Evolutionary conservation across 2,888 invertebrate species (phyloP).

Genomic region (Leuctra nigra): DNA sequence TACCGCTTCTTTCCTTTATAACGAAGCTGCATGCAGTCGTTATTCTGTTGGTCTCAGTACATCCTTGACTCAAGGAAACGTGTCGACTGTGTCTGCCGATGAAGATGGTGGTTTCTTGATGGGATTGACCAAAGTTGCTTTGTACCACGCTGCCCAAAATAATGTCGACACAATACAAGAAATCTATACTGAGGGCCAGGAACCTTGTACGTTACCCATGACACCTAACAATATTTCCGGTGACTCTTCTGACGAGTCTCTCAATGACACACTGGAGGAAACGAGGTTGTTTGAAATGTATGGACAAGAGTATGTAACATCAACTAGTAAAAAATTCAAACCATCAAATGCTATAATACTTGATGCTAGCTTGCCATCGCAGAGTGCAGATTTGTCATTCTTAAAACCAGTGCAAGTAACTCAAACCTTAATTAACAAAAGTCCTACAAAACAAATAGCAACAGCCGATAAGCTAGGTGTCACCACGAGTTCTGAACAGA

Average conservation of each 20-base stretch:
- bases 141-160: neutral
- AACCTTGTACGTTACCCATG: neutral
- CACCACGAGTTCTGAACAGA: too few species aligned
- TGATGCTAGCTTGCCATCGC: too few species aligned
- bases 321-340: too few species aligned
- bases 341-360: too few species aligned
- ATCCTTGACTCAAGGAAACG: neutral
- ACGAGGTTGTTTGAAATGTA: neutral
- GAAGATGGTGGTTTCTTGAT: constrained; percentile 3
- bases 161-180: neutral
- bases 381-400: too few species aligned
- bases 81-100: constrained; percentile 6
- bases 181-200: neutral
- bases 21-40: too few species aligned
- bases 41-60: too few species aligned
- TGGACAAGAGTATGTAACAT: neutral
- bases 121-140: neutral
- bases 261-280: neutral
- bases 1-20: too few species aligned
- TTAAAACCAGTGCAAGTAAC: too few species aligned
- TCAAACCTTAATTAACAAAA: too few species aligned
- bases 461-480: too few species aligned
- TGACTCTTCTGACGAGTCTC: neutral
- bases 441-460: too few species aligned
- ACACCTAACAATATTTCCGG: neutral